Evolutionary conservation across 92 coral and sea anemone species (phyloP).

Genomic region (Nematostella vectensis): DNA sequence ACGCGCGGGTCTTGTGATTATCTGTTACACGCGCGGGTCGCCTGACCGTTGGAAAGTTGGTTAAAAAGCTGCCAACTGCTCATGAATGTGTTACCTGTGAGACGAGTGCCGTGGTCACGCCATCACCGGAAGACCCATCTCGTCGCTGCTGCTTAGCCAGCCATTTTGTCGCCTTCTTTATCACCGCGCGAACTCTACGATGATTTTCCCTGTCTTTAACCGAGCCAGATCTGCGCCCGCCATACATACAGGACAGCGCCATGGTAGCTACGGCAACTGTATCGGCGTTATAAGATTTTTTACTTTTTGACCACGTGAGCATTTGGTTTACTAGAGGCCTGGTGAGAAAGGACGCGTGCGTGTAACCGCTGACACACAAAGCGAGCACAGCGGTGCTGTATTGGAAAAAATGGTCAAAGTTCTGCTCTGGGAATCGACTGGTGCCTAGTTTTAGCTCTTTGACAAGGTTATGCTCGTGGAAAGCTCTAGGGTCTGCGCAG

Average conservation of each 20-base stretch:
- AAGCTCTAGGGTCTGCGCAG: constrained; percentile 52
- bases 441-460: constrained; percentile 28
- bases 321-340: constrained; percentile 1
- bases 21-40: too few species aligned
- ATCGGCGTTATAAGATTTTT: constrained; percentile 15
- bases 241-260: constrained; percentile 62
- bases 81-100: too few species aligned
- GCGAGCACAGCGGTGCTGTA: constrained; percentile 54
- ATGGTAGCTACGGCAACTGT: constrained; percentile 51
- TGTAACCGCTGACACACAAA: constrained; percentile 47
- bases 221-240: not conserved
- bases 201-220: not conserved
- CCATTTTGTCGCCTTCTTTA: constrained; percentile 10
- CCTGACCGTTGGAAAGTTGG: too few species aligned
- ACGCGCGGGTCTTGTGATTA: too few species aligned
- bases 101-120: constrained; percentile 45
- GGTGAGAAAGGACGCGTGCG: not conserved
- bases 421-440: constrained; percentile 16
- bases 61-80: too few species aligned
- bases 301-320: not conserved
- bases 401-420: constrained; percentile 59
- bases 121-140: constrained; percentile 57
- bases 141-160: constrained; percentile 22
- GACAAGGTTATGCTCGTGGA: constrained; percentile 40
- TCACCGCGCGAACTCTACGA: not conserved